phyloP scores from a whole-genome alignment of 2,888 invertebrate genomes.

The Druceiella hillmani region DNA sequence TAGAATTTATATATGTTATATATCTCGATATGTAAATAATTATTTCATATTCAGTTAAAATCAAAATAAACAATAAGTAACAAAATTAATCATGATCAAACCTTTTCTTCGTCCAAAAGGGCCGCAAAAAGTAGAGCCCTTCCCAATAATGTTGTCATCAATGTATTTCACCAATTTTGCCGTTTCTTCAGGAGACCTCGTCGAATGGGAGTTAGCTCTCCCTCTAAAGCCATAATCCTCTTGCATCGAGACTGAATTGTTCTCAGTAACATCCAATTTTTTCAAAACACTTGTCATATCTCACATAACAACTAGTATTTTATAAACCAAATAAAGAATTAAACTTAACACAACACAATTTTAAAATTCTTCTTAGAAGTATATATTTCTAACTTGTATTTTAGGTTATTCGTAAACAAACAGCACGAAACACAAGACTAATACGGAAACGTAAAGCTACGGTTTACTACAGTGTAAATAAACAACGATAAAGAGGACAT shows the following conservation, averaged over 20 bases:
- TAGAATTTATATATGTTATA: no score
- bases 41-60: slow-evolving; percentile 1
- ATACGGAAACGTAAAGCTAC: no score
- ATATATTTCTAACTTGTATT: no score
- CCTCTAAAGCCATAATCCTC: slow-evolving; percentile 45
- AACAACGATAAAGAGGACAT: not conserved
- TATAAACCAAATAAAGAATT: slow-evolving; percentile 9
- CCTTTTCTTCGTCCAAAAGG: slow-evolving; percentile 81
- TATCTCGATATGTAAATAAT: no score
- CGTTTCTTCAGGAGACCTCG: slow-evolving; percentile 59
- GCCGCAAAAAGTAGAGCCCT: slow-evolving; percentile 73
- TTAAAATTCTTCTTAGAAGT: no score
- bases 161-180: slow-evolving; percentile 71
- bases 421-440: no score
- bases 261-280: slow-evolving; percentile 45
- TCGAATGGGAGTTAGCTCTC: slow-evolving; percentile 36
- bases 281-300: slow-evolving; percentile 50
- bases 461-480: not conserved
- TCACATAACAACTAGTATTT: slow-evolving; percentile 41
- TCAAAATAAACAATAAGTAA: slow-evolving; percentile 4
- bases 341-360: no score
- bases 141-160: slow-evolving; percentile 76
- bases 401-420: no score
- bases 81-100: slow-evolving; percentile 32
- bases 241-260: slow-evolving; percentile 51